Evolutionary conservation across 2,888 invertebrate species (phyloP).

Genomic region (Epicampocera succincta): DNA sequence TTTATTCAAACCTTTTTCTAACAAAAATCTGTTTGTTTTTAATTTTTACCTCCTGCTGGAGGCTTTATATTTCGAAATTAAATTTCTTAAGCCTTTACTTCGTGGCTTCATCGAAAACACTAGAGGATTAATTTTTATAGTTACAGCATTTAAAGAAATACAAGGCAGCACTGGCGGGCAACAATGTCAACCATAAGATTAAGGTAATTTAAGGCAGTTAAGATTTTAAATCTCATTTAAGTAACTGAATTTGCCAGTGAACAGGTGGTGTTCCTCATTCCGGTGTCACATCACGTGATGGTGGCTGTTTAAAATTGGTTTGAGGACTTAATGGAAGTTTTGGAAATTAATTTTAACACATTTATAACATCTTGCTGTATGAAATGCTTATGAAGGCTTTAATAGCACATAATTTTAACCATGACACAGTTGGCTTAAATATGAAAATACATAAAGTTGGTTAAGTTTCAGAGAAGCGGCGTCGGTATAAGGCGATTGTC

Average conservation of each 20-base stretch:
- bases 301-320: neutral
- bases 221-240: slow-evolving; percentile 34
- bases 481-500: too few relatives aligned
- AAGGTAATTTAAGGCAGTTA: slow-evolving; percentile 52
- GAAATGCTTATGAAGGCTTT: neutral
- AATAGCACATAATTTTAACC: neutral
- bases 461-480: too few relatives aligned
- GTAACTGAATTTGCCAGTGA: neutral
- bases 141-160: neutral
- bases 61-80: slow-evolving; percentile 31
- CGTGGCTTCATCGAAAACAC: slow-evolving; percentile 41
- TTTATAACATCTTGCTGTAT: slow-evolving; percentile 42
- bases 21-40: slow-evolving; percentile 7
- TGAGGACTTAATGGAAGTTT: too few relatives aligned
- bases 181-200: slow-evolving; percentile 32
- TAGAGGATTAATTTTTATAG: slow-evolving; percentile 43
- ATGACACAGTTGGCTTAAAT: slow-evolving; percentile 14
- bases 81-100: slow-evolving; percentile 32
- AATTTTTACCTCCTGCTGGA: slow-evolving; percentile 1
- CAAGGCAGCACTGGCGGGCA: neutral
- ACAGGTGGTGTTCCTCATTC: too few relatives aligned
- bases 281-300: too few relatives aligned
- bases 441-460: neutral
- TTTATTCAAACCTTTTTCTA: neutral
- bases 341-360: neutral